Percentiles rank a stretch among this genome's conserved stretches.
Conservation (phyloP, 2,113 vertebrate species). For the Sinocyclocheilus anophthalmus region DNA sequence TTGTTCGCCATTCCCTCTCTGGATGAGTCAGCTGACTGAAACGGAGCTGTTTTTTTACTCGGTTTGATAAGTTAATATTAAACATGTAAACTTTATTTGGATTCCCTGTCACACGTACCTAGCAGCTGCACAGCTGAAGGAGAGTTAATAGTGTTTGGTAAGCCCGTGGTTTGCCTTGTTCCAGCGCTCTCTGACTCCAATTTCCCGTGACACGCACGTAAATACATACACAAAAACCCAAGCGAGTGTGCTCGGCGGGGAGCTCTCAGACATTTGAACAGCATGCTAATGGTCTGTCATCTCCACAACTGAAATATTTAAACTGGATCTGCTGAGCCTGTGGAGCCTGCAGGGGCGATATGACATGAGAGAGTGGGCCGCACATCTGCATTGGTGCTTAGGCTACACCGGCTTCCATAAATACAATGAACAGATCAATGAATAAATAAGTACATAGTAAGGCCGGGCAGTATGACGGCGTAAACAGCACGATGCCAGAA, state of each 20-base stretch:
- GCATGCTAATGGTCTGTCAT: constrained; percentile 40
- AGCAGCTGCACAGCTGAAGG: background rate
- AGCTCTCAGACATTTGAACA: constrained; percentile 28
- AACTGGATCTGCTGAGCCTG: constrained; percentile 14
- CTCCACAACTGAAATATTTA: constrained; percentile 29
- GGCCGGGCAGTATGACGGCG: background rate
- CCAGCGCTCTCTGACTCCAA: background rate
- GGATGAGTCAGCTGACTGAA: background rate
- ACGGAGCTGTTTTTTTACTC: background rate
- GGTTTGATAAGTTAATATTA: background rate
- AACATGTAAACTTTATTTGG: constrained; percentile 21
- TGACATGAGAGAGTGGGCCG: background rate
- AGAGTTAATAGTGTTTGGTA: constrained; percentile 1
- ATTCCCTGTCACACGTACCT: background rate
- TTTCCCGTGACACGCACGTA: background rate
- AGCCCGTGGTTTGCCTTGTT: background rate
- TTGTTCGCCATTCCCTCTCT: background rate
- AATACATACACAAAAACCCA: constrained; percentile 17
- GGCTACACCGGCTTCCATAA: background rate
- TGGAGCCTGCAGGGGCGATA: constrained; percentile 2
- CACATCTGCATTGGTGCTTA: background rate
- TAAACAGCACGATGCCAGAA: background rate
- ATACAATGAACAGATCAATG: constrained; percentile 10
- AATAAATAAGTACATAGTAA: constrained; percentile 16
- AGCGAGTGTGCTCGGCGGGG: background rate